A percentile compares a stretch with the other conserved stretches of the same genome.
Conservation (phyloP, 2,113 vertebrate genomes). For the Misgurnus anguillicaudatus region DNA sequence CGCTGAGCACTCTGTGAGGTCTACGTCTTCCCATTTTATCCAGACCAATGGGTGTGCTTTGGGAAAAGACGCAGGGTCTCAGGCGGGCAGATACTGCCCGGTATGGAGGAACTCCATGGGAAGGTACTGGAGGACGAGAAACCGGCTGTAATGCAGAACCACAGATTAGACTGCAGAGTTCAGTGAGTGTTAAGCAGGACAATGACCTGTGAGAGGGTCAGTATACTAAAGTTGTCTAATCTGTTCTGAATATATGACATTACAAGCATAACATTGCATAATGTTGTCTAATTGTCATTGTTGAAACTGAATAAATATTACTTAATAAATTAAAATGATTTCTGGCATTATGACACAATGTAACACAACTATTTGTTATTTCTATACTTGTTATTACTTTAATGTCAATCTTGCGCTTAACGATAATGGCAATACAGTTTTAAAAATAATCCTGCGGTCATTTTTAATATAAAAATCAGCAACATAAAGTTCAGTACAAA, state of each 20-base stretch:
- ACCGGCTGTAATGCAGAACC: slow-evolving; percentile 70
- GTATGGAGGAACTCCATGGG: slow-evolving; percentile 91
- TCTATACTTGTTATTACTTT: too few species aligned
- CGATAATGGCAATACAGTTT: too few species aligned
- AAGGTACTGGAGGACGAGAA: slow-evolving; percentile 85
- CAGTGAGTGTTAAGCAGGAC: slow-evolving; percentile 33
- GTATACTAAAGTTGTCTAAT: slow-evolving; percentile 12
- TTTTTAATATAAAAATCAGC: background rate
- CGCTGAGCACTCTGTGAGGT: slow-evolving; percentile 82
- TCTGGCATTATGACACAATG: too few species aligned
- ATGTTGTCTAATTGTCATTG: background rate
- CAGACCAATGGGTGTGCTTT: slow-evolving; percentile 94
- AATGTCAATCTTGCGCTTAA: too few species aligned
- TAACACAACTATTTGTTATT: too few species aligned
- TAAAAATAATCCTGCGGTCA: too few species aligned
- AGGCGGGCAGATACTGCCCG: slow-evolving; percentile 88
- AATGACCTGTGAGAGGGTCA: slow-evolving; percentile 25
- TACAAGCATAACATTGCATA: background rate
- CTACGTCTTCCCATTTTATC: slow-evolving; percentile 85
- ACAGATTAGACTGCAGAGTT: slow-evolving; percentile 31
- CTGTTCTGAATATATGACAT: background rate
- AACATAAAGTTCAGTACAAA: background rate
- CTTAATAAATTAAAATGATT: too few species aligned
- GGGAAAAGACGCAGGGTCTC: slow-evolving; percentile 86
- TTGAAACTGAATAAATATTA: too few species aligned